phyloP scores from a whole-genome alignment of 2,888 invertebrate species.

The Polietes domitor region DNA sequence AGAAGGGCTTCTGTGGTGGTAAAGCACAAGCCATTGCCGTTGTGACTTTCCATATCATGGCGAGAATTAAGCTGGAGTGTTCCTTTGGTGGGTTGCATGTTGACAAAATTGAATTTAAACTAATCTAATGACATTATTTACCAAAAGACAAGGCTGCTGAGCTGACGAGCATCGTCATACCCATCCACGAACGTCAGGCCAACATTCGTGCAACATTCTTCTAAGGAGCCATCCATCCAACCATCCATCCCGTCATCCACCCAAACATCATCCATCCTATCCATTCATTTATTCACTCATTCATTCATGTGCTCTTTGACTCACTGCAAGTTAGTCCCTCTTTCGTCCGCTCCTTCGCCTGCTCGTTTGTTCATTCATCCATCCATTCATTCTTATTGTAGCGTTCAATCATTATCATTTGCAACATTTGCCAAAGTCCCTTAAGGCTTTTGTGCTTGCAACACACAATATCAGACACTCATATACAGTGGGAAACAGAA shows the following conservation, averaged over 20 bases:
- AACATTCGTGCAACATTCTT: not conserved
- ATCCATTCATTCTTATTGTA: conserved; percentile 20
- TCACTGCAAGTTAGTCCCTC: not conserved
- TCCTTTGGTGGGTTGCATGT: not conserved
- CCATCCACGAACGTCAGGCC: not conserved
- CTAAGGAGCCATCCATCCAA: not conserved
- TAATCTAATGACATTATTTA: conserved; percentile 52
- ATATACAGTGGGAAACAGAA: not conserved
- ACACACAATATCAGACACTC: not conserved
- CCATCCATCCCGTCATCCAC: not conserved
- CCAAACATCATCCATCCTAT: not conserved
- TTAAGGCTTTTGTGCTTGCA: conserved; percentile 22
- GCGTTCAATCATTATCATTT: conserved; percentile 43
- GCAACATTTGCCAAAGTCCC: conserved; percentile 28
- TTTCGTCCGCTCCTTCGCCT: not conserved
- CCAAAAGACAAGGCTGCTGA: conserved; percentile 21
- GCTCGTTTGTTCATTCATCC: not conserved
- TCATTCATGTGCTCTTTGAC: not conserved
- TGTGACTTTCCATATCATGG: not conserved
- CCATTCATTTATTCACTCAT: not conserved
- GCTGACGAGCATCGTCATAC: not conserved
- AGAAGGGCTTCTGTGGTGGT: not conserved
- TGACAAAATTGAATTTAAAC: conserved; percentile 53
- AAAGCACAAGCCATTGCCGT: too few species aligned
- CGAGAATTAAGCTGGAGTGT: not conserved